Evolutionary conservation across 2,797 vertebrate species (phyloP), one percentile per base, ranked within the genome.

Genomic region (Bucorvus abyssinicus): DNA sequence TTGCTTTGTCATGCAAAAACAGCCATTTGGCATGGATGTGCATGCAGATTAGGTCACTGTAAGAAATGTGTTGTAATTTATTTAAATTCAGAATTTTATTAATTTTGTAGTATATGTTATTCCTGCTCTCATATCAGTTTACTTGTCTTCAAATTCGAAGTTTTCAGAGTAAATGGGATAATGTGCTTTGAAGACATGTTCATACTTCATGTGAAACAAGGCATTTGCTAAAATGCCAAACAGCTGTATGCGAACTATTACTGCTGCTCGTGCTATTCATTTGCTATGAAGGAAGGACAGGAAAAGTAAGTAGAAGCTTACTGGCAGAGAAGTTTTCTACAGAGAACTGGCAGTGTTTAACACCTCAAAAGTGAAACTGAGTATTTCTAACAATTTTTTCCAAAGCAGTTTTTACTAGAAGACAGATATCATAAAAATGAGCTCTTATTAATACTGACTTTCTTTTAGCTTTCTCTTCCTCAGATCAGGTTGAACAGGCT

Each of bases 401-500:
- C 9, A 55, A 71, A 85, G 42, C 22, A 40, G 1, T 92, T 80
- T 47, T 78, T 22, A 36, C 20, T 76, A n/a, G 34, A 44, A 38
- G 40, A 30, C 14, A 61, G 23, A 75, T 49, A 26, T 0, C 67
- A 55, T 80, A 52, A 61, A 84, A 83, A 77, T 2, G 13, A 80
- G 16, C 67, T 70, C 49, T 74, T 86, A 45, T 94, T 89, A 93
- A 84, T 96, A 64, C 93, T 97, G 91, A 98, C 97, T 95, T 95
- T 97, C 88, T 97, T 98, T 96, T 98, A 99, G 98, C 98, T 99
- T 96, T 99, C 98, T 96, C 98, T 99, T 96, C 98, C 98, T 95
- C 98, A 99, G 99, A 99, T 99, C 97, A 99, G 99, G 96, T 98
- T 99, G 96, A 99, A 99, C 95, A 99, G 99, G 92, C 98, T 99